Percentiles rank a stretch among this genome's conserved stretches.
Evolutionary conservation across 2,113 vertebrate species (phyloP).

Genomic region (Nipponia nippon): DNA sequence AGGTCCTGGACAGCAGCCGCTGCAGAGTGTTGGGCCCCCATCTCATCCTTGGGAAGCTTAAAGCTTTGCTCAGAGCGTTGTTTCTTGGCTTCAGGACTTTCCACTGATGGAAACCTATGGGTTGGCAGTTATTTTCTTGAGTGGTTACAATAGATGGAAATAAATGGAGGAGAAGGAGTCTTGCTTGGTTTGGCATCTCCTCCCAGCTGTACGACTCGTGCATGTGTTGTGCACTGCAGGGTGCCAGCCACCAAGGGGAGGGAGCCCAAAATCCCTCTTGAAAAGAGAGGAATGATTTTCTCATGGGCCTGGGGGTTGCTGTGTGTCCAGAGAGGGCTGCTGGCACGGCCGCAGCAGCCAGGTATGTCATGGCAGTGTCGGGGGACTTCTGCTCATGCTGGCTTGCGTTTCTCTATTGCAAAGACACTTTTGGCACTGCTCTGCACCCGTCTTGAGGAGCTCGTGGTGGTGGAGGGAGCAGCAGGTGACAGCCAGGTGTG

Average conservation of each 20-base stretch:
- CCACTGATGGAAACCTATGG: background rate
- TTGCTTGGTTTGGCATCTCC: background rate
- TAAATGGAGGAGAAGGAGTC: background rate
- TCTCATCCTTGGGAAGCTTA: background rate
- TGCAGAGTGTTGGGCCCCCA: rapidly evolving
- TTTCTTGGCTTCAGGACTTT: background rate
- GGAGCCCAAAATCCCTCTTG: background rate
- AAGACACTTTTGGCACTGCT: background rate
- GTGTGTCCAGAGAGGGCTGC: background rate
- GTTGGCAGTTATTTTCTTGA: background rate
- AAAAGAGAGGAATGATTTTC: background rate
- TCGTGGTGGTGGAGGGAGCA: background rate
- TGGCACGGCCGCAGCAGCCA: background rate
- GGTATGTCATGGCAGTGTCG: background rate
- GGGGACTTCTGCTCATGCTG: background rate
- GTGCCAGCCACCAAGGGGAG: background rate
- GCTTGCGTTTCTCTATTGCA: background rate
- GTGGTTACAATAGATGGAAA: background rate
- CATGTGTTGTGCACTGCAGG: background rate
- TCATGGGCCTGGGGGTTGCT: background rate
- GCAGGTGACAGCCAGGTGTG: background rate
- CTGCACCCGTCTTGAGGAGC: background rate
- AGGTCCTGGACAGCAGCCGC: background rate
- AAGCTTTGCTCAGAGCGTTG: background rate
- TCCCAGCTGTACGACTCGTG: background rate